Percentiles rank a stretch among this genome's conserved stretches.
These are phyloP conservation scores for Pelusios castaneus DNA, from an alignment of 2,113 vertebrate species.

Conservation along the genomic window DNA sequence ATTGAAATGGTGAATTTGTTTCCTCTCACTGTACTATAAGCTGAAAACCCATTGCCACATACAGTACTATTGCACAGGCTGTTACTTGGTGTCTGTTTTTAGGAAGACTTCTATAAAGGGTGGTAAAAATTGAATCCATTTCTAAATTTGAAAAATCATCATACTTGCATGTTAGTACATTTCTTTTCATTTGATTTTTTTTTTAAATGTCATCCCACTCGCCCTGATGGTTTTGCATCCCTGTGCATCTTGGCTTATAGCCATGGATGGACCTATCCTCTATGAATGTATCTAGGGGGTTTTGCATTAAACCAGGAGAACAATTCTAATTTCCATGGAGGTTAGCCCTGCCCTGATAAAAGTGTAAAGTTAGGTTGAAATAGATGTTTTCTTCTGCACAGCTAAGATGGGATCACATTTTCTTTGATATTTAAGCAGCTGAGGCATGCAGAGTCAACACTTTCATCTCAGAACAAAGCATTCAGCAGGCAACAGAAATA, in stretches of 20 bases:
- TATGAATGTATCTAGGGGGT: too few species aligned
- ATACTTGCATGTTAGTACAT: neutral
- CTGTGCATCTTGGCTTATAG: neutral
- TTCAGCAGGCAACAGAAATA: slow-evolving; percentile 10
- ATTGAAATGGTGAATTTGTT: neutral
- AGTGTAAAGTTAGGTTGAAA: neutral
- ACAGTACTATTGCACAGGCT: neutral
- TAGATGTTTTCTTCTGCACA: neutral
- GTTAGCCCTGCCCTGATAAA: neutral
- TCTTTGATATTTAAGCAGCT: neutral
- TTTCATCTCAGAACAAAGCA: slow-evolving; percentile 8
- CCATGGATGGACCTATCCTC: too few species aligned
- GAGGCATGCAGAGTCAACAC: neutral
- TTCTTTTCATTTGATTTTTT: neutral
- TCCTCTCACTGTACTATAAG: neutral
- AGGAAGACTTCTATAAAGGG: neutral
- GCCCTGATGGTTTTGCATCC: neutral
- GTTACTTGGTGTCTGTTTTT: neutral
- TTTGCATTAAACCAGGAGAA: neutral
- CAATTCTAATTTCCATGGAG: neutral
- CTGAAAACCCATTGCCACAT: neutral
- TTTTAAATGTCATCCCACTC: neutral
- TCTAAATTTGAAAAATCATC: neutral
- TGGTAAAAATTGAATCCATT: neutral
- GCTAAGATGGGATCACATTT: neutral